Base-by-base conservation (phyloP, 2,113 vertebrate species). In the Oncorhynchus keta region DNA sequence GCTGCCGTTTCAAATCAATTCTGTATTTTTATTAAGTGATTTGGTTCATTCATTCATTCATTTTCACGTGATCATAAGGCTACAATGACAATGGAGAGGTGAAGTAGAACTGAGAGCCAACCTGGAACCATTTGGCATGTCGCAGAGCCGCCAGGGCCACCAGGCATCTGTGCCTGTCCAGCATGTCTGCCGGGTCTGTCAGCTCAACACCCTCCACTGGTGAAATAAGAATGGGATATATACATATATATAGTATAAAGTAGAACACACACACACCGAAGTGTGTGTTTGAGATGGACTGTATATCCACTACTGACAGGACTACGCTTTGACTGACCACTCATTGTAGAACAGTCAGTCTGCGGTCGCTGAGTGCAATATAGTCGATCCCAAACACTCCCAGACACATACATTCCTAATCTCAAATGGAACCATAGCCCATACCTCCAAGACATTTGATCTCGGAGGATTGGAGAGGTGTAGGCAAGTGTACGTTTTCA, bases 101-200 rank as follows among this genome's bases (percentile, higher is more conserved):
- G 11, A 45, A 90, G 89, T 88, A 90, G 39, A 92, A 92, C 90
- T 91, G 91, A 96, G 91, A 93, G 97, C 98, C 95, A 97, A 99
- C 98, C 98, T 99, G 97, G 95, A 99, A 99, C 98, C 98, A 99
- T 95, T 99, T 99, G 95, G 98, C 96, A 96, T 99, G 98, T 95
- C 98, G 97, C 92, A 99, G 98, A 94, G 98, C 98, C 93, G 97
- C 97, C 97, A 99, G 96, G 94, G 98, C 98, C 86, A 96, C 95
- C 93, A 99, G 96, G 95, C 98, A 99, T 95, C 96, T 97, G 95
- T 98, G 97, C 97, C 96, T 97, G 96, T 98, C 96, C 97, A 99
- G 91, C 95, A 98, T 95, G 95, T 98, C 97, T 92, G 95, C 94
- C 94, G 96, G 94, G 93, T 97, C 97, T 96, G 94, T 97, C 92